Conservation (phyloP, 2,888 invertebrate genomes). For the Empis stercorea region DNA sequence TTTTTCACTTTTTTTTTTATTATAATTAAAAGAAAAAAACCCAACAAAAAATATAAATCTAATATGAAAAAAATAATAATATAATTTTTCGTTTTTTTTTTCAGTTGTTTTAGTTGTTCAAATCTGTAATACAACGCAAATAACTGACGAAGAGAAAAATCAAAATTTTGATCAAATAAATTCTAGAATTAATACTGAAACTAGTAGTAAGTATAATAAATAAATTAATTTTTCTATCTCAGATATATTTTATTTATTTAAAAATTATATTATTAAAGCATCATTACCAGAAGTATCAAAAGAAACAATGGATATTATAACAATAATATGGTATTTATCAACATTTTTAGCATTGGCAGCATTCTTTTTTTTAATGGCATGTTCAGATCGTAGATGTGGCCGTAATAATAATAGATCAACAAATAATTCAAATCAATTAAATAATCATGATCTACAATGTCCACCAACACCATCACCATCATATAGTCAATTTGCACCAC, state of each 20-base stretch:
- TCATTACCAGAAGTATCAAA: conserved; percentile 25
- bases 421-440: too few species aligned
- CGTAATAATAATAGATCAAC: conserved; percentile 11
- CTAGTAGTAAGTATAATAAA: not conserved
- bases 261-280: not conserved
- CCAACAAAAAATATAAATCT: too few species aligned
- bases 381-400: conserved; percentile 30
- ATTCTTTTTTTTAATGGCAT: conserved; percentile 35
- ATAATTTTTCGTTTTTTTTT: too few species aligned
- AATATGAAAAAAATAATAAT: too few species aligned
- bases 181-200: too few species aligned
- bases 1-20: too few species aligned
- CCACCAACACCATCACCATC: conserved; percentile 33
- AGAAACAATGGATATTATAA: conserved; percentile 34
- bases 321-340: conserved; percentile 34
- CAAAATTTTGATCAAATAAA: too few species aligned
- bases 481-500: conserved; percentile 35
- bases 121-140: too few species aligned
- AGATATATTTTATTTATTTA: not conserved
- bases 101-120: too few species aligned
- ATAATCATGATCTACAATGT: not conserved
- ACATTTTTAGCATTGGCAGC: conserved; percentile 33
- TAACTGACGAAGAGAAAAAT: too few species aligned
- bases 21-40: too few species aligned
- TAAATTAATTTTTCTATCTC: not conserved